Evolutionary conservation across 2,888 invertebrate genomes (phyloP), one percentile per base, ranked within the genome.

Genomic region (Aphelenchoides bicaudatus): DNA sequence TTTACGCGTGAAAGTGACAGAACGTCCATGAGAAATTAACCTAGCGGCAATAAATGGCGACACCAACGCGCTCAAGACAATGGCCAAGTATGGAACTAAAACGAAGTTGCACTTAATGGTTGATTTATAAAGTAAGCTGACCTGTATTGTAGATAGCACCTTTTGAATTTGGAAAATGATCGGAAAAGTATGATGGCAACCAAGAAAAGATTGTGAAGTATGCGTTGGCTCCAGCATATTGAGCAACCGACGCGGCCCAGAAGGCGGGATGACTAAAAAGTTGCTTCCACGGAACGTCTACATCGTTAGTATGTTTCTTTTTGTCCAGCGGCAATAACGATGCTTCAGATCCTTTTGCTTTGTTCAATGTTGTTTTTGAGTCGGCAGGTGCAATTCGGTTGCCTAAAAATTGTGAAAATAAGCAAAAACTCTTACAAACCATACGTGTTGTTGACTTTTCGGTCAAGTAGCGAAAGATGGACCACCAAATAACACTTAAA

Each of bases 101-200:
- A 87, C 87, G 64, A 86, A 87, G 46, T 87, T 83, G 85, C n/a
- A n/a, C n/a, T n/a, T n/a, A n/a, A n/a, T n/a, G n/a, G n/a, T n/a
- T n/a, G n/a, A n/a, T n/a, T n/a, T n/a, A n/a, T n/a, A n/a, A n/a
- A n/a, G n/a, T n/a, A n/a, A n/a, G n/a, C n/a, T 43, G 27, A n/a
- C 23, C n/a, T 10, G 34, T 29, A n/a, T 34, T 28, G 2, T n/a
- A 2, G 3, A 23, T 2, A 34, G 57, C 37, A 23, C 67, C 72
- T 79, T 85, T 86, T 31, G 85, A 86, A 65, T 85, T 83, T 0
- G 86, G 86, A 73, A 84, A 87, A 25, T 84, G 86, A 71, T 87
- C 87, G 72, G 86, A 85, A 75, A 87, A 87, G 78, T 86, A 87
- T 39, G 86, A 86, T 34, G 87, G 87, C 75, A 87, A 81, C 87